Percentiles rank a stretch among this genome's conserved stretches.
Evolutionary conservation across 2,888 invertebrate species (phyloP).

Genomic region (Acronicta aceris): DNA sequence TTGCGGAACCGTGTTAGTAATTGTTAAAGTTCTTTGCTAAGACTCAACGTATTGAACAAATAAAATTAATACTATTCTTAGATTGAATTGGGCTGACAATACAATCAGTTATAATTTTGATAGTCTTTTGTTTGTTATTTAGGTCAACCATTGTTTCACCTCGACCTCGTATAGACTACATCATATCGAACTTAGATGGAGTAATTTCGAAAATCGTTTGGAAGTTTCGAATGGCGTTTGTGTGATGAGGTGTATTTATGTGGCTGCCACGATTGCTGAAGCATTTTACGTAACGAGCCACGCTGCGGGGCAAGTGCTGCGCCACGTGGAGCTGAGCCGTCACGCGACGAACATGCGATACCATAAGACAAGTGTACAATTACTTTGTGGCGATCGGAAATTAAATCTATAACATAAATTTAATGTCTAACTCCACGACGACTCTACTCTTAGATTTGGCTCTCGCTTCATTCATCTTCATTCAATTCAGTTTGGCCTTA

Average conservation of each 20-base stretch:
- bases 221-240: constrained; percentile 8
- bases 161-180: constrained; percentile 53
- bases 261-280: constrained; percentile 43
- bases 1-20: too few species aligned
- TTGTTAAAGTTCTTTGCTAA: constrained; percentile 40
- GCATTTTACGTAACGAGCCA: constrained; percentile 72
- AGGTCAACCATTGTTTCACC: constrained; percentile 64
- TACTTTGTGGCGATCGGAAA: constrained; percentile 50
- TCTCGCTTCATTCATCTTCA: constrained; percentile 37
- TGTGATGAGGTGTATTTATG: constrained; percentile 39
- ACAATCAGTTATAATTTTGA: constrained; percentile 52
- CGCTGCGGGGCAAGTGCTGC: constrained; percentile 65
- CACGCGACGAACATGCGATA: constrained; percentile 64
- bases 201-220: constrained; percentile 35
- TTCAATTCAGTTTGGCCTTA: constrained; percentile 30
- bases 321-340: constrained; percentile 70
- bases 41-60: constrained; percentile 35
- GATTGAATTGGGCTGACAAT: constrained; percentile 27
- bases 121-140: constrained; percentile 61
- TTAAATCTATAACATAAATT: constrained; percentile 43
- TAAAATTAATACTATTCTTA: constrained; percentile 43
- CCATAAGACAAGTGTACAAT: constrained; percentile 56
- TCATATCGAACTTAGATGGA: constrained; percentile 42
- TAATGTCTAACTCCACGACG: constrained; percentile 10
- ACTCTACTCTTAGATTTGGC: constrained; percentile 19